A percentile compares a stretch with the other conserved stretches of the same genome.
Evolutionary conservation across 2,888 invertebrate species (phyloP).

Genomic region (Cerceris rybyensis): DNA sequence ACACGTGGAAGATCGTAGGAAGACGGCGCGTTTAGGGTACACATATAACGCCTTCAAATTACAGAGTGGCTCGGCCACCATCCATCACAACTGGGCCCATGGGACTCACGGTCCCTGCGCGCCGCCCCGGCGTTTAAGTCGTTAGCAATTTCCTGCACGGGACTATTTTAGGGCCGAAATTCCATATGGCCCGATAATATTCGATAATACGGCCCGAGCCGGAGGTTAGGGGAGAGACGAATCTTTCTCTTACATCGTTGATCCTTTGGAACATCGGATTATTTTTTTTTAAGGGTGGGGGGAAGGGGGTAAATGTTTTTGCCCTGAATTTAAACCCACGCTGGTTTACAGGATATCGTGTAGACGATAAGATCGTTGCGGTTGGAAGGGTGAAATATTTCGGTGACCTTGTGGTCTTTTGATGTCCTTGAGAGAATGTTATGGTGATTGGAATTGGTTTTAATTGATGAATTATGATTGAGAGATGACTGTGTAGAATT

Average conservation of each 20-base stretch:
- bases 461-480: too few relatives aligned
- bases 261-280: constrained; percentile 1
- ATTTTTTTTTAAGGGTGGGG: neutral
- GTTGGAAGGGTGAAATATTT: too few relatives aligned
- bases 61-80: constrained; percentile 78
- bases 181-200: constrained; percentile 80
- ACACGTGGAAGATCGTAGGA: constrained; percentile 64
- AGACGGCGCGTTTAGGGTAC: constrained; percentile 73
- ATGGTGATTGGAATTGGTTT: too few relatives aligned
- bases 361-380: too few relatives aligned
- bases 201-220: constrained; percentile 69
- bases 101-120: constrained; percentile 71
- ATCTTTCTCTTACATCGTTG: constrained; percentile 23
- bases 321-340: neutral
- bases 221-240: constrained; percentile 32
- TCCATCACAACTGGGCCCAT: constrained; percentile 76
- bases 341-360: neutral
- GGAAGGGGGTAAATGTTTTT: neutral
- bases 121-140: constrained; percentile 81
- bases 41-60: constrained; percentile 81
- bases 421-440: too few relatives aligned
- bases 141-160: constrained; percentile 82
- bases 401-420: too few relatives aligned
- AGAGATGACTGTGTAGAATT: too few relatives aligned
- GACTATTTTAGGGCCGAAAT: constrained; percentile 79